Conservation (phyloP, 2,888 invertebrate genomes). For the Drosophila hamatofila region DNA sequence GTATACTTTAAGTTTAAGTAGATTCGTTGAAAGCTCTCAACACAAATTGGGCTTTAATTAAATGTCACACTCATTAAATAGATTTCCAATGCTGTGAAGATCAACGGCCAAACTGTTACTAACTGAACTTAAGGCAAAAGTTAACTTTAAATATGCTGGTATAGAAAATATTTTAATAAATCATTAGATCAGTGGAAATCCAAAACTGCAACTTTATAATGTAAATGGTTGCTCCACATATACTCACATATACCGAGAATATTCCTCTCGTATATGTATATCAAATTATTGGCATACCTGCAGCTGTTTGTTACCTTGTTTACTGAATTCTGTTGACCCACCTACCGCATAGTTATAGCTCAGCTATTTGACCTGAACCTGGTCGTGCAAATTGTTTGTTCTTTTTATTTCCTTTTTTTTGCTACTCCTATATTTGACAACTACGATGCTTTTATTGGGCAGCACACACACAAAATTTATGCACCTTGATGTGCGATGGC, state of each 20-base stretch:
- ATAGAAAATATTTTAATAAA: too few relatives aligned
- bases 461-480: constrained; percentile 61
- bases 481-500: constrained; percentile 63
- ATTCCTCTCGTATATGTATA: not conserved
- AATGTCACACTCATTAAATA: not conserved
- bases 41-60: not conserved
- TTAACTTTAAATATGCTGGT: too few relatives aligned
- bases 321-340: constrained; percentile 21
- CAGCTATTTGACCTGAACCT: constrained; percentile 36
- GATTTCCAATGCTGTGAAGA: not conserved
- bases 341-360: constrained; percentile 5
- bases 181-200: too few relatives aligned
- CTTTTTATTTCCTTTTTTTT: constrained; percentile 13
- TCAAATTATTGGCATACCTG: not conserved
- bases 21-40: not conserved
- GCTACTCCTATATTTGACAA: constrained; percentile 61
- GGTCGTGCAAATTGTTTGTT: constrained; percentile 34
- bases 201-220: too few relatives aligned
- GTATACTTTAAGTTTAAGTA: not conserved
- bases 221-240: too few relatives aligned
- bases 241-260: not conserved
- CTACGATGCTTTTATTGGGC: constrained; percentile 72
- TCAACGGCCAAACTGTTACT: not conserved
- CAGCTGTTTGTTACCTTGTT: constrained; percentile 24
- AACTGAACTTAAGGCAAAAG: too few relatives aligned